Percentiles rank a stretch among this genome's conserved stretches.
Evolutionary conservation across 2,113 vertebrate genomes (phyloP).

Genomic region (Microtus oregoni): DNA sequence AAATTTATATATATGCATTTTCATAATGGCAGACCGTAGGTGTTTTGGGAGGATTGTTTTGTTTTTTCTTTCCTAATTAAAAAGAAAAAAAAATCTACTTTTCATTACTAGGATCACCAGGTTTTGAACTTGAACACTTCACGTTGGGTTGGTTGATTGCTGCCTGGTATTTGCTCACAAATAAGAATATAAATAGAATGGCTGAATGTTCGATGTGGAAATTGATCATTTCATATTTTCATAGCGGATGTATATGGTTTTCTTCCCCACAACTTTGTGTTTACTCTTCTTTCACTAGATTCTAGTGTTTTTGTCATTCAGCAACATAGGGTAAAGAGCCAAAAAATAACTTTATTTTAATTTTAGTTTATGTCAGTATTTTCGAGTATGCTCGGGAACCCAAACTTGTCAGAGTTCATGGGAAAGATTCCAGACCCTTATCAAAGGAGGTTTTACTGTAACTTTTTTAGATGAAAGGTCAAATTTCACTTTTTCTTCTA

Average conservation of each 20-base stretch:
- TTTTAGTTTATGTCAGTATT: conserved; percentile 70
- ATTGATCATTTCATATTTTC: neutral
- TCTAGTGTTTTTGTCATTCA: conserved; percentile 61
- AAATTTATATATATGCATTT: conserved; percentile 14
- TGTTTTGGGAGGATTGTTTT: neutral
- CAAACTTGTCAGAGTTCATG: conserved; percentile 36
- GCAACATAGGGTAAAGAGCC: conserved; percentile 41
- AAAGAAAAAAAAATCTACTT: conserved; percentile 24
- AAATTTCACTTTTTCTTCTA: conserved; percentile 42
- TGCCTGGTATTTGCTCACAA: neutral
- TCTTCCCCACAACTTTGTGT: neutral
- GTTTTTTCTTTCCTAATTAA: conserved; percentile 3
- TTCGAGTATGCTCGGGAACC: conserved; percentile 65
- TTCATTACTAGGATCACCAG: conserved; percentile 30
- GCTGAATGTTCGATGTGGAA: neutral
- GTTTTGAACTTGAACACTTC: conserved; percentile 58
- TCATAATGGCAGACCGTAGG: neutral
- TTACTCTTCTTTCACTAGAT: conserved; percentile 6
- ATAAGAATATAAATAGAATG: conserved; percentile 8
- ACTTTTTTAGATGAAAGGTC: conserved; percentile 44
- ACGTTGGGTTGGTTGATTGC: conserved; percentile 48
- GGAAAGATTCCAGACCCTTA: conserved; percentile 44
- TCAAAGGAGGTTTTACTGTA: conserved; percentile 48
- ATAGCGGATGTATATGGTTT: neutral
- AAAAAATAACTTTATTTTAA: conserved; percentile 52